Evolutionary conservation across 2,888 invertebrate genomes (phyloP).

Genomic region (Meiosimyza platycephala): DNA sequence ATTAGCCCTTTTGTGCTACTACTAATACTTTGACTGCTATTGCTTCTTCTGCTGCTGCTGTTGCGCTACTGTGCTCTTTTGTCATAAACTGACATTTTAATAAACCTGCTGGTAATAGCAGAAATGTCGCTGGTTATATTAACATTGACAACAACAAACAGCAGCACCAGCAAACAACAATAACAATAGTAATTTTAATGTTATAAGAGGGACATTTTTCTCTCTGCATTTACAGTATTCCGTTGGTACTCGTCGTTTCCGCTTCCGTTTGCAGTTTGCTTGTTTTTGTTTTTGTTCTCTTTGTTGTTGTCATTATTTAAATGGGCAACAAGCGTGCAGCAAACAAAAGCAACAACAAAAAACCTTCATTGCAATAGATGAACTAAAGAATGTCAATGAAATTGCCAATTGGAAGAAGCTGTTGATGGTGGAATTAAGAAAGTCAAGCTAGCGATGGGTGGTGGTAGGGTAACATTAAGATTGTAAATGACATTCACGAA

Average conservation of each 20-base stretch:
- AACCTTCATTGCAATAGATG: too few species aligned
- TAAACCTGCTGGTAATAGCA: constrained; percentile 3
- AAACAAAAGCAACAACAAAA: too few species aligned
- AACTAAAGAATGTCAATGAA: too few species aligned
- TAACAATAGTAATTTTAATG: background rate
- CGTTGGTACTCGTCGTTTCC: constrained; percentile 8
- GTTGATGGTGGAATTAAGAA: too few species aligned
- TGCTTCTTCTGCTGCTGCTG: background rate
- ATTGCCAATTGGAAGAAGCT: too few species aligned
- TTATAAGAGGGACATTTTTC: background rate
- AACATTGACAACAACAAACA: background rate
- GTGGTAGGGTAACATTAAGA: background rate
- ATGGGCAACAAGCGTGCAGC: too few species aligned
- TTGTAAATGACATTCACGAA: background rate
- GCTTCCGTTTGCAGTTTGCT: constrained; percentile 16
- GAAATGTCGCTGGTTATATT: too few species aligned
- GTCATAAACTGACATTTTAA: constrained; percentile 23
- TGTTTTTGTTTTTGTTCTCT: constrained; percentile 7
- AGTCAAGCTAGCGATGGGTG: too few species aligned
- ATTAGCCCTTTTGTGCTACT: constrained; percentile 16
- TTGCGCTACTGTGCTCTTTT: too few species aligned
- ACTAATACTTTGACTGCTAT: background rate
- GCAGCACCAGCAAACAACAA: background rate
- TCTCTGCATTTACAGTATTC: background rate
- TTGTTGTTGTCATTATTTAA: too few species aligned